phyloP scores from a whole-genome alignment of 2,888 invertebrate species.

The Caenorhabditis afra region DNA sequence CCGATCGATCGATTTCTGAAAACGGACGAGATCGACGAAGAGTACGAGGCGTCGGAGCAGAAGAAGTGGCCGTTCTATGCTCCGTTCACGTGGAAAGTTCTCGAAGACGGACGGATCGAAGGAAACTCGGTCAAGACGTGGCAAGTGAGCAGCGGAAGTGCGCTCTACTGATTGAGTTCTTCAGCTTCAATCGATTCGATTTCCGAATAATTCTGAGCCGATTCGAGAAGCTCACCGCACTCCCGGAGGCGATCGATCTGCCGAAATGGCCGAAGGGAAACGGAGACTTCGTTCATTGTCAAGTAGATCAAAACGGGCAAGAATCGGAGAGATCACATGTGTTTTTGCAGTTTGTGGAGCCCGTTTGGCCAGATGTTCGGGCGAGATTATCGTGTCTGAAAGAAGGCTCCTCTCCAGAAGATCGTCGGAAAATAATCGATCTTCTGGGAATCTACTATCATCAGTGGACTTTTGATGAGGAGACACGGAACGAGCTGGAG shows the following conservation, averaged over 20 bases:
- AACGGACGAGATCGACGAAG: slow-evolving; percentile 15
- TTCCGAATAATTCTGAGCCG: slow-evolving; percentile 8
- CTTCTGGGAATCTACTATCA: slow-evolving; percentile 36
- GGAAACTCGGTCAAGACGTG: background rate
- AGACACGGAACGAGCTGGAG: background rate
- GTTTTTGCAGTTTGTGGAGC: background rate
- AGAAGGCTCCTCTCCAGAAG: background rate
- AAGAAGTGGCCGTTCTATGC: slow-evolving; percentile 26
- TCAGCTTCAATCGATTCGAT: slow-evolving; percentile 21
- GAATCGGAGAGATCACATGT: no score
- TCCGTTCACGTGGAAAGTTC: slow-evolving; percentile 13
- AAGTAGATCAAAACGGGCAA: no score
- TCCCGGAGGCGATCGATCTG: no score
- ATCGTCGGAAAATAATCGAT: slow-evolving; percentile 6
- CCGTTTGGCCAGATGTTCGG: slow-evolving; percentile 15
- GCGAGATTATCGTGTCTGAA: background rate
- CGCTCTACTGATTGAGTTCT: background rate
- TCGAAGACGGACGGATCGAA: slow-evolving; percentile 16
- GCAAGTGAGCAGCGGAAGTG: background rate
- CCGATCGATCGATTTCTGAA: slow-evolving; percentile 33
- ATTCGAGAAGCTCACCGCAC: background rate
- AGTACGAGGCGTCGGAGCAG: slow-evolving; percentile 9
- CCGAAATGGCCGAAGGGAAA: no score
- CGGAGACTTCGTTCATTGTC: no score
- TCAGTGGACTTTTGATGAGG: slow-evolving; percentile 30